Evolutionary conservation across 2,888 invertebrate genomes (phyloP), one percentile per base, ranked within the genome.

Genomic region (Augochlorella aurata): DNA sequence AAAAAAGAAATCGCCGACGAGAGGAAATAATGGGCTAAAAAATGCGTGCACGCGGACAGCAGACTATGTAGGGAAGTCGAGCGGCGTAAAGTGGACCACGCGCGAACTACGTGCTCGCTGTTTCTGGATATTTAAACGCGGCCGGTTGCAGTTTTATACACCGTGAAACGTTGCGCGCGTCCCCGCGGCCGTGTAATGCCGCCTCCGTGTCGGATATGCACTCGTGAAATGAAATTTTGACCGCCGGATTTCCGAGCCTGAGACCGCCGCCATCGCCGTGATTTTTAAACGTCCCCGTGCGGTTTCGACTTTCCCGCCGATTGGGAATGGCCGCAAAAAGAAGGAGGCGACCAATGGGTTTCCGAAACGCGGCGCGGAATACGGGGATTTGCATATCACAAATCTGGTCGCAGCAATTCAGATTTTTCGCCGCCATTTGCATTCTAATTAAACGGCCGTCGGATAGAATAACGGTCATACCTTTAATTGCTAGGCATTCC

Each of bases 111-210:
- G 50, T 0, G 24, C 18, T 21, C 45, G 61, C 29, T 21, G 77
- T 82, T 75, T 70, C 77, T 63, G 77, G 75, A 74, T 79, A 87
- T 87, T 86, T 79, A 86, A 86, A 87, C 81, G 67, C 76, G 44
- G 49, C 14, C 74, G 74, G 85, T 80, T 75, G 79, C 82, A 78
- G 70, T 74, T 85, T 87, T 82, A 80, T 87, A 76, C 61, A 24
- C 70, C 24, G 63, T 50, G 67, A 65, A 81, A 79, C 79, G 47
- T 67, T 38, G 50, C 50, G 21, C 29, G 18, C 69, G 54, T n/a
- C 38, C 38, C 45, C 21, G 50, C 52, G 50, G 47, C 63, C 74
- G 73, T 54, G 77, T 79, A 81, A 79, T 74, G 74, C 63, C 72
- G 69, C 24, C n/a, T 29, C n/a, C n/a, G 45, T 50, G 65, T 50